Conservation (phyloP, 2,888 invertebrate genomes). For the Linyphia triangularis region DNA sequence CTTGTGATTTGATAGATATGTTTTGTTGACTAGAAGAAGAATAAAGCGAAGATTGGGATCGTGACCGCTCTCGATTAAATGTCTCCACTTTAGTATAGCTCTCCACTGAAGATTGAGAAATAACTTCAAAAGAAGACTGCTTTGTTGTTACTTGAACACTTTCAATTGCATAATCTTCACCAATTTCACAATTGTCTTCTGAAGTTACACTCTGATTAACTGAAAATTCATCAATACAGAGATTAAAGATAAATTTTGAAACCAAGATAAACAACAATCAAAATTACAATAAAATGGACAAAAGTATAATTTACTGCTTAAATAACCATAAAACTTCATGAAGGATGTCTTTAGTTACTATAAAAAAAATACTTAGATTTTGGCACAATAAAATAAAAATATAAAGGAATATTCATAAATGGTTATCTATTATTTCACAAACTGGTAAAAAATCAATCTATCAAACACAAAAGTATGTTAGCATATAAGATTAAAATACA, state of each 20-base stretch:
- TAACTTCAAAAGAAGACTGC: slow-evolving; percentile 28
- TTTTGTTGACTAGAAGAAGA: slow-evolving; percentile 71
- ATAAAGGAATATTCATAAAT: no score
- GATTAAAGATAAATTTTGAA: not conserved
- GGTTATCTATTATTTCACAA: no score
- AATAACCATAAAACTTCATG: no score
- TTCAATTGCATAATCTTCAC: slow-evolving; percentile 10
- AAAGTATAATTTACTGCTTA: no score
- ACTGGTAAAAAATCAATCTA: no score
- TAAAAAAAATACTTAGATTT: no score
- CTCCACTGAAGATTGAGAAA: slow-evolving; percentile 56
- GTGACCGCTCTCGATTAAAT: slow-evolving; percentile 41
- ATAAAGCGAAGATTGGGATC: slow-evolving; percentile 54
- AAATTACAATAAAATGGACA: no score
- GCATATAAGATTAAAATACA: no score
- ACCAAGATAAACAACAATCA: no score
- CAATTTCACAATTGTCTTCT: slow-evolving; percentile 46
- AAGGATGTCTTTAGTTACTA: no score
- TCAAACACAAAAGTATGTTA: no score
- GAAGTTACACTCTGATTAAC: slow-evolving; percentile 62
- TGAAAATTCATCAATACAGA: slow-evolving; percentile 22
- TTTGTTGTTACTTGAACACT: slow-evolving; percentile 19
- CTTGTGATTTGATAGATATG: slow-evolving; percentile 43
- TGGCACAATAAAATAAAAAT: no score
- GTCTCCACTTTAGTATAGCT: slow-evolving; percentile 16